A percentile compares a stretch with the other conserved stretches of the same genome.
These are phyloP conservation scores for Sitophilus oryzae DNA, from an alignment of 1,140 invertebrate species.

Conservation along the genomic window DNA sequence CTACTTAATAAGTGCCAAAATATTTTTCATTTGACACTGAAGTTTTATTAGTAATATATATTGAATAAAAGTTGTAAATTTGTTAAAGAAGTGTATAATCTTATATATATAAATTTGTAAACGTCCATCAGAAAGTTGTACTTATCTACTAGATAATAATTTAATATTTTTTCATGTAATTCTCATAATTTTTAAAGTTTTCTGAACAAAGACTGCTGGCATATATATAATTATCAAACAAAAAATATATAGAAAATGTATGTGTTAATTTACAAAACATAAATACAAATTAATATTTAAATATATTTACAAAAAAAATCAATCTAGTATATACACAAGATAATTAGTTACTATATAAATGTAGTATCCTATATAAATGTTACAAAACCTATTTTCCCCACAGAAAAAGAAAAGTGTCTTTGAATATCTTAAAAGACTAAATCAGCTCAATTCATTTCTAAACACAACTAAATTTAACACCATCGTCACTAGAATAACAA, in stretches of 20 bases:
- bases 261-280: constrained; percentile 13
- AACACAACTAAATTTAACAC: constrained; percentile 76
- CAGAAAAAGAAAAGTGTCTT: background rate
- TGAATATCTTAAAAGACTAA: too few relatives aligned
- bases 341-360: background rate
- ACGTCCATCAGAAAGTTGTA: background rate
- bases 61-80: constrained; percentile 6
- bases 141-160: background rate
- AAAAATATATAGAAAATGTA: background rate
- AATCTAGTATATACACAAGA: constrained; percentile 8
- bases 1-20: background rate
- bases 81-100: constrained; percentile 1
- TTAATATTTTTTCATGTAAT: background rate
- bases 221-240: too few relatives aligned
- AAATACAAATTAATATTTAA: constrained; percentile 16
- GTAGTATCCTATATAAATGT: too few relatives aligned
- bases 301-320: constrained; percentile 3
- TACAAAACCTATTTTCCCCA: too few relatives aligned
- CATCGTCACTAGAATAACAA: constrained; percentile 95
- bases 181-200: background rate
- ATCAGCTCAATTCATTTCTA: constrained; percentile 41
- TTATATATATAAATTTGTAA: constrained; percentile 4
- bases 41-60: constrained; percentile 5
- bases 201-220: too few relatives aligned
- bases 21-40: background rate